A percentile compares a stretch with the other conserved stretches of the same genome.
phyloP scores from a whole-genome alignment of 2,888 invertebrate species.

The Agonopterix arenella region DNA sequence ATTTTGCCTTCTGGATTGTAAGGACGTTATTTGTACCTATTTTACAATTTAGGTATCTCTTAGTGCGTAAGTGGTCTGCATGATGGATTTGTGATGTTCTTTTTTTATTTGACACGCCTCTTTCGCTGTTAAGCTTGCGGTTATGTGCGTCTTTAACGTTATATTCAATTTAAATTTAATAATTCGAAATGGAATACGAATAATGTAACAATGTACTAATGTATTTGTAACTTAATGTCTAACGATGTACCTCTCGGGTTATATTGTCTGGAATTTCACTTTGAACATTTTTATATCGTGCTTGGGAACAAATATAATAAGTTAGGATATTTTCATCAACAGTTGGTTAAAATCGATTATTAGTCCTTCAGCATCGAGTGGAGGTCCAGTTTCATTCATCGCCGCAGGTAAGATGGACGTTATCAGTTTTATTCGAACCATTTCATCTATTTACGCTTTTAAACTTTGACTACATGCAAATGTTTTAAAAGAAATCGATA shows the following conservation, averaged over 20 bases:
- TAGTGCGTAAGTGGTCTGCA: constrained; percentile 70
- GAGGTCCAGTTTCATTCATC: background rate
- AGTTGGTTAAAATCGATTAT: background rate
- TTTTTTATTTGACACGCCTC: constrained; percentile 23
- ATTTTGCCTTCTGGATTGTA: constrained; percentile 77
- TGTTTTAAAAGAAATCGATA: constrained; percentile 23
- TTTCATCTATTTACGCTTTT: background rate
- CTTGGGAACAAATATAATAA: constrained; percentile 73
- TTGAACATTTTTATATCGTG: constrained; percentile 57
- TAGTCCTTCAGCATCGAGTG: background rate
- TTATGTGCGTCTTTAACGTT: constrained; percentile 21
- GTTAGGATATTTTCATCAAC: constrained; percentile 42
- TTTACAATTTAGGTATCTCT: constrained; percentile 68
- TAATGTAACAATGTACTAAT: background rate
- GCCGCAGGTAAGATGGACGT: background rate
- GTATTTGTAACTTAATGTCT: background rate
- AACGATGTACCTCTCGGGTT: background rate
- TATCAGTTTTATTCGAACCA: background rate
- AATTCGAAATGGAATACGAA: constrained; percentile 6
- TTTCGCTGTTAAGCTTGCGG: constrained; percentile 43
- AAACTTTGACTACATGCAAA: background rate
- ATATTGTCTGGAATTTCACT: constrained; percentile 21
- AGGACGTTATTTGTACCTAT: constrained; percentile 75
- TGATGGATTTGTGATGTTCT: constrained; percentile 53
- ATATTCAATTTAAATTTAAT: background rate